Conservation (phyloP, 1,140 invertebrate species). For the Drosophila nasuta region DNA sequence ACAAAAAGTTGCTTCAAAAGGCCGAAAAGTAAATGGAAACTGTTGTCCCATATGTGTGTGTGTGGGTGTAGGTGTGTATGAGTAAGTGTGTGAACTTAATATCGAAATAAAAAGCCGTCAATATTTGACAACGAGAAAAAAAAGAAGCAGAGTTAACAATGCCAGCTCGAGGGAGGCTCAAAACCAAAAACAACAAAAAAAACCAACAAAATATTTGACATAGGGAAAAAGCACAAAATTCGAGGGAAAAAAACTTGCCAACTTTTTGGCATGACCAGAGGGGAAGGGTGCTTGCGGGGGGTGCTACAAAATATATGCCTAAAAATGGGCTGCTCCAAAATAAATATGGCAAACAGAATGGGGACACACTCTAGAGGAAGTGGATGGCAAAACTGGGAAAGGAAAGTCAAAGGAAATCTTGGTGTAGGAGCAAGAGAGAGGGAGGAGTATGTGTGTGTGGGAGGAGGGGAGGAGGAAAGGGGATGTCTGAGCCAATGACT, state of each 20-base stretch:
- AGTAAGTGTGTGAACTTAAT: slow-evolving; percentile 39
- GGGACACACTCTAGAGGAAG: not conserved
- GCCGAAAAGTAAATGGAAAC: slow-evolving; percentile 30
- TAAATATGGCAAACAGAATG: slow-evolving; percentile 75
- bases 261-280: slow-evolving; percentile 44
- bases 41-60: not conserved
- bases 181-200: slow-evolving; percentile 22
- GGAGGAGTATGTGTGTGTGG: not conserved
- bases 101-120: slow-evolving; percentile 57
- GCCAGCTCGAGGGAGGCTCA: slow-evolving; percentile 22
- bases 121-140: slow-evolving; percentile 44
- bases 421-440: not conserved
- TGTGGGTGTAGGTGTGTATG: not conserved
- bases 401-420: too few relatives aligned
- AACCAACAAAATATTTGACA: slow-evolving; percentile 27
- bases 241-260: slow-evolving; percentile 18
- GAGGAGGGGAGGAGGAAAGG: not conserved
- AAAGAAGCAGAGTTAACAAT: slow-evolving; percentile 27
- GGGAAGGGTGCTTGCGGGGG: too few relatives aligned
- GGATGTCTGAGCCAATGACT: slow-evolving; percentile 14
- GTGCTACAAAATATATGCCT: slow-evolving; percentile 54
- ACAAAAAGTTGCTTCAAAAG: slow-evolving; percentile 13
- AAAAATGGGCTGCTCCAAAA: slow-evolving; percentile 63
- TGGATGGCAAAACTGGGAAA: not conserved
- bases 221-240: slow-evolving; percentile 41